Conservation (phyloP, 2,888 invertebrate species). For the Linyphia triangularis region DNA sequence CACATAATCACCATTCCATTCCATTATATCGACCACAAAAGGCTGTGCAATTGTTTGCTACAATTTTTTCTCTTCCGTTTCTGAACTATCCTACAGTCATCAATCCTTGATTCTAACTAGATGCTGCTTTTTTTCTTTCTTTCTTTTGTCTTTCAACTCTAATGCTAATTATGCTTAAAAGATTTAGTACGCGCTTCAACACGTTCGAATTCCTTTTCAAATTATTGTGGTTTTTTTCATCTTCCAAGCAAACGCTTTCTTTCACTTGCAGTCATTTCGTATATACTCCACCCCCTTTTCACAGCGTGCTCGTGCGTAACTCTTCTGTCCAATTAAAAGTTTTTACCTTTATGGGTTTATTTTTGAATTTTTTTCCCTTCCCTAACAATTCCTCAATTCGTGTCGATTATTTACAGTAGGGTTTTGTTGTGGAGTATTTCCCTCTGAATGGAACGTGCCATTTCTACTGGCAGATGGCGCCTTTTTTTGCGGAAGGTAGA, state of each 20-base stretch:
- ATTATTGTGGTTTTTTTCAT: neutral
- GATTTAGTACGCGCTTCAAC: conserved; percentile 62
- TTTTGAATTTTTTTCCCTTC: conserved; percentile 1
- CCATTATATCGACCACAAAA: conserved; percentile 52
- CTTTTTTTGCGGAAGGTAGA: neutral
- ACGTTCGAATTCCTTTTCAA: conserved; percentile 40
- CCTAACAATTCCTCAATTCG: neutral
- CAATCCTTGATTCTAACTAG: conserved; percentile 63
- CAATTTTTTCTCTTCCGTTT: neutral
- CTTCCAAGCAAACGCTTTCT: neutral
- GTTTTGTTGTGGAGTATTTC: conserved; percentile 32
- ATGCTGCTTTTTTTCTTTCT: conserved; percentile 7
- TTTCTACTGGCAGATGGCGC: conserved; percentile 35
- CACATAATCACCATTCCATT: conserved; percentile 32
- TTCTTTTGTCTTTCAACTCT: conserved; percentile 34
- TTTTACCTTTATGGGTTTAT: conserved; percentile 34
- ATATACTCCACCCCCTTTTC: conserved; percentile 40
- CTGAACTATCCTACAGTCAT: conserved; percentile 39
- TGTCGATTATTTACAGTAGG: conserved; percentile 61
- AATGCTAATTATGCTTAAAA: conserved; percentile 63
- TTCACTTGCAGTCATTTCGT: too few species aligned
- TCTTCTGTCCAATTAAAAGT: conserved; percentile 66
- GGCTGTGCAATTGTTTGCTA: conserved; percentile 38
- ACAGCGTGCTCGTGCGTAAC: conserved; percentile 66
- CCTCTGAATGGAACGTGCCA: conserved; percentile 35